Base-by-base conservation (phyloP, 2,113 vertebrate genomes). In the Atlantisia rogersi region DNA sequence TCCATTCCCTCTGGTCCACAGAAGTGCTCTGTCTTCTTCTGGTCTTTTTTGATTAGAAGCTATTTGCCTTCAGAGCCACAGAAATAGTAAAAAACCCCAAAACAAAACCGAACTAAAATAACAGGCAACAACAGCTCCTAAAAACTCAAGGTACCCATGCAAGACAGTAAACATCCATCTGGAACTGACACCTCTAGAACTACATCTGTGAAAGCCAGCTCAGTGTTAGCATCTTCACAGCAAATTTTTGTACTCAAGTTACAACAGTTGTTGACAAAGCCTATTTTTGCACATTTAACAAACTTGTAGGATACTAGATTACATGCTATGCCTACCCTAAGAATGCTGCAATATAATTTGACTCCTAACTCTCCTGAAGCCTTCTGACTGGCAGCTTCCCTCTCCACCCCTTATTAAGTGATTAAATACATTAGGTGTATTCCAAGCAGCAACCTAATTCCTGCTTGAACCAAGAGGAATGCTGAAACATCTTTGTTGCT, bases 401-500 rank as follows among this genome's bases (percentile, higher is more conserved):
- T 5, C 10, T 82, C 35, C 44, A 71, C 0, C 4, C 18, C 6
- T 65, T 19, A 32, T 8, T 17, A 79, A 92, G 32, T 59, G 50
- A 90, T 73, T n/a, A 93, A 88, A 90, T 20, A 35, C 31, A 22
- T 32, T 2, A 50, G 28, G 40, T 20, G 40, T 68, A 59, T 5
- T 71, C 55, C 0, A 0, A 91, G 69, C 35, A 78, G 52, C 32
- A 42, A 75, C 24, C 21, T 28, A 75, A 42, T 95, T 81, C 86
- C 88, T 94, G 81, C 88, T 90, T 92, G 92, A 92, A 84, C 11
- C 8, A 70, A 39, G 42, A 70, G 62, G 42, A 96, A 96, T 5
- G 77, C 5, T 48, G 68, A 37, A 74, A n/a, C 0, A 0, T 46
- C 44, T n/a, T 42, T 62, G 20, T 5, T 39, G 42, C 42, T 75